A percentile compares a stretch with the other conserved stretches of the same genome.
These are phyloP conservation scores for Pelecanoides urinatrix DNA, from an alignment of 2,113 vertebrate species.

Conservation along the genomic window DNA sequence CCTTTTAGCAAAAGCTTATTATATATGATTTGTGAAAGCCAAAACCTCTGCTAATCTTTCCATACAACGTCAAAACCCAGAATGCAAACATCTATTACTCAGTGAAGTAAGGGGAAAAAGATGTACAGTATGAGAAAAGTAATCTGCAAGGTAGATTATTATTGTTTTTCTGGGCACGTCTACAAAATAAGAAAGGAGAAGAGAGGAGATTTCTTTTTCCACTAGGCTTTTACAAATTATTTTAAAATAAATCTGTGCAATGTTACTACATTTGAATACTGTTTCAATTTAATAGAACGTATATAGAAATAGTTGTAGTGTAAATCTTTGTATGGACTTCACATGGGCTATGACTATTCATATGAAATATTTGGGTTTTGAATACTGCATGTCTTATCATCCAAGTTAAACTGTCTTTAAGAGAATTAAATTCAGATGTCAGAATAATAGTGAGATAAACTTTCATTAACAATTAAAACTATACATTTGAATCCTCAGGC, in stretches of 20 bases:
- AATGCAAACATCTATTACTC: conserved; percentile 58
- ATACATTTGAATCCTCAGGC: neutral
- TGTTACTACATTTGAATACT: neutral
- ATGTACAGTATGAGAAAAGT: neutral
- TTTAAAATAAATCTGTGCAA: neutral
- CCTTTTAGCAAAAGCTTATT: conserved; percentile 76
- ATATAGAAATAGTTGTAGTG: neutral
- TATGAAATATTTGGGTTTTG: neutral
- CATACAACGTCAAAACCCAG: conserved; percentile 60
- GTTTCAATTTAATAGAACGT: neutral
- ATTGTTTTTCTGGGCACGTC: neutral
- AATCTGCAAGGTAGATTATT: neutral
- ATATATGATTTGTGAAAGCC: conserved; percentile 78
- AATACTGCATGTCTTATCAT: neutral
- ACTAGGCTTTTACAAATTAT: neutral
- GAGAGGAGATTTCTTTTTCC: neutral
- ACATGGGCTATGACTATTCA: neutral
- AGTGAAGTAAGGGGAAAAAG: neutral
- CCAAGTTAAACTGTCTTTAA: neutral
- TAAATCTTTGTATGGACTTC: neutral
- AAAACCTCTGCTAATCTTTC: conserved; percentile 76
- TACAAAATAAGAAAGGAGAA: neutral
- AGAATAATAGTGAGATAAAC: neutral
- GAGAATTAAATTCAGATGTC: neutral
- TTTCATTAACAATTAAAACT: neutral